Evolutionary conservation across 2,888 invertebrate species (phyloP), one percentile per base, ranked within the genome.

Genomic region (Octodonta nipae): DNA sequence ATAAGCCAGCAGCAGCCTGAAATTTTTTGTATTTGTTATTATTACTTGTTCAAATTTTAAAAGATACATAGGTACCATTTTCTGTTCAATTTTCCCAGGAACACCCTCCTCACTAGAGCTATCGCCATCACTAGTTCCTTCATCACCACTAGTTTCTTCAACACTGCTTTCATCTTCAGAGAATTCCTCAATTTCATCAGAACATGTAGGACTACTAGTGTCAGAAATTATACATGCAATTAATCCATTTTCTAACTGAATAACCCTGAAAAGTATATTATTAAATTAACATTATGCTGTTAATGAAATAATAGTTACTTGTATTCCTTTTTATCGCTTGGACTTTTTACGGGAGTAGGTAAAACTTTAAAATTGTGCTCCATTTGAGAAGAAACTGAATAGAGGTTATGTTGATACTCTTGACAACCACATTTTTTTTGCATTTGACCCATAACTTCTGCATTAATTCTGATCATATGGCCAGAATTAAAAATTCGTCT

Each of bases 251-350:
- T 68, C 61, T 33, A 84, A 59, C 26, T 67, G 61, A 30, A 81
- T 67, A 2, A 74, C 72, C 55, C 78, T 78, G 45, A 32, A 63
- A 50, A n/a, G n/a, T 22, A 22, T 22, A 11, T 6, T 20, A 29
- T 4, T 15, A 15, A 25, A 1, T 15, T 26, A 7, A n/a, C 25
- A 7, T 10, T 10, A 20, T 10, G n/a, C 15, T 20, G 24, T 11
- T 14, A 15, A 7, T 3, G 4, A 26, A n/a, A 25, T 24, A 31
- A 17, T 43, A 42, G 42, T 44, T 46, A 82, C 82, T 73, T 80
- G 55, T 85, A 85, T 34, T 75, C 63, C 54, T 85, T 86, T 54
- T 78, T 78, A 60, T 86, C 86, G 43, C 74, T 75, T 33, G 68
- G 69, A 30, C 84, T 82, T 61, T 83, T 81, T 17, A 71, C 67